Conservation (phyloP, 2,113 vertebrate genomes). For the Podocnemis expansa region DNA sequence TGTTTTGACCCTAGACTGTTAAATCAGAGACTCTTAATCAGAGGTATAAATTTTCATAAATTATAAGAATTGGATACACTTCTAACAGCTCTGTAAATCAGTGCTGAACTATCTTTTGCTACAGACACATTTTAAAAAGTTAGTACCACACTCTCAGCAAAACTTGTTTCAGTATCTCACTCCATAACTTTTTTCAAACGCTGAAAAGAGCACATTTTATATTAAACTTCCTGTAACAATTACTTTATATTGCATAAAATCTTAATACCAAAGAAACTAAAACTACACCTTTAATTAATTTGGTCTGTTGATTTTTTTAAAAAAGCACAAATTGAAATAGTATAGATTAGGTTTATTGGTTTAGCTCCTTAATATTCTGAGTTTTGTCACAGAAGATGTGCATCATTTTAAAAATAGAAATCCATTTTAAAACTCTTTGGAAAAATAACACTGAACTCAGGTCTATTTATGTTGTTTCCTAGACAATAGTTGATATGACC, state of each 20-base stretch:
- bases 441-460: background rate
- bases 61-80: background rate
- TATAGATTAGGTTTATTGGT: background rate
- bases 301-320: background rate
- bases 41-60: background rate
- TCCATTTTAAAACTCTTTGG: background rate
- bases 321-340: background rate
- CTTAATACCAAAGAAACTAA: background rate
- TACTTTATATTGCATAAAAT: background rate
- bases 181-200: background rate
- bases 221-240: background rate
- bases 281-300: background rate
- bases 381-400: accelerated
- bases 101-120: background rate
- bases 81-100: background rate
- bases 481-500: background rate
- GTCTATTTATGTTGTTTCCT: background rate
- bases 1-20: background rate
- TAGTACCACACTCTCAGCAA: background rate
- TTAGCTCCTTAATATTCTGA: background rate
- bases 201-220: background rate
- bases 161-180: background rate
- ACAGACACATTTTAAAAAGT: background rate
- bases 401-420: background rate
- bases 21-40: background rate